Conservation (phyloP, 2,888 invertebrate genomes). For the Tenthredo scrophulariae region DNA sequence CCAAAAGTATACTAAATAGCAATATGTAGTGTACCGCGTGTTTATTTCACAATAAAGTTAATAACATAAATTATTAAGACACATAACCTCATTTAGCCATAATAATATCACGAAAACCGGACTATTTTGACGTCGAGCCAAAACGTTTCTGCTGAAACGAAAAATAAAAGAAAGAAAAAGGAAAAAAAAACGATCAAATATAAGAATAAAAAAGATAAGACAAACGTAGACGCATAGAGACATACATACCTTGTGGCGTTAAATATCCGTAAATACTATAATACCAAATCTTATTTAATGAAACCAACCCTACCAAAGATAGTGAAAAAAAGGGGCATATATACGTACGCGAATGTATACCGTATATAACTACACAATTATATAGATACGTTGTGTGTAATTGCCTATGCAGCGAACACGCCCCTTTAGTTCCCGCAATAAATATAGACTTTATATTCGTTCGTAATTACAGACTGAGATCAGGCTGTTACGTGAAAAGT, state of each 20-base stretch:
- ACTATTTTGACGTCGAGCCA: constrained; percentile 34
- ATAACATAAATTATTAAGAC: constrained; percentile 31
- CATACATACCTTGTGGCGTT: constrained; percentile 3
- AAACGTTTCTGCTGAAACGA: not conserved
- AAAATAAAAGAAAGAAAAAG: too few species aligned
- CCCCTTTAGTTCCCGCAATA: constrained; percentile 49
- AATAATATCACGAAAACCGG: constrained; percentile 44
- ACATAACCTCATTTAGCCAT: constrained; percentile 36
- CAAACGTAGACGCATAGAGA: not conserved
- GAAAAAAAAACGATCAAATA: not conserved
- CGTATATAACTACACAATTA: not conserved
- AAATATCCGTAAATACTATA: not conserved
- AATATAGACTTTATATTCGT: constrained; percentile 44
- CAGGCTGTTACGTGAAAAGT: constrained; percentile 12
- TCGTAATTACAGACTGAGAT: constrained; percentile 26
- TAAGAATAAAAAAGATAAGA: not conserved
- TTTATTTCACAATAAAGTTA: not conserved
- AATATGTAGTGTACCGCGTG: constrained; percentile 31
- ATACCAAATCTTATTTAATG: not conserved
- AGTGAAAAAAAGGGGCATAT: not conserved
- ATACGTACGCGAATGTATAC: not conserved
- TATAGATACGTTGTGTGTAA: constrained; percentile 26
- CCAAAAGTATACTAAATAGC: not conserved
- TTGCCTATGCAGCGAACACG: constrained; percentile 49
- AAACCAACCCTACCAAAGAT: constrained; percentile 4